Evolutionary conservation across 2,797 vertebrate species (phyloP).

Genomic region (Pseudochirops cupreus): DNA sequence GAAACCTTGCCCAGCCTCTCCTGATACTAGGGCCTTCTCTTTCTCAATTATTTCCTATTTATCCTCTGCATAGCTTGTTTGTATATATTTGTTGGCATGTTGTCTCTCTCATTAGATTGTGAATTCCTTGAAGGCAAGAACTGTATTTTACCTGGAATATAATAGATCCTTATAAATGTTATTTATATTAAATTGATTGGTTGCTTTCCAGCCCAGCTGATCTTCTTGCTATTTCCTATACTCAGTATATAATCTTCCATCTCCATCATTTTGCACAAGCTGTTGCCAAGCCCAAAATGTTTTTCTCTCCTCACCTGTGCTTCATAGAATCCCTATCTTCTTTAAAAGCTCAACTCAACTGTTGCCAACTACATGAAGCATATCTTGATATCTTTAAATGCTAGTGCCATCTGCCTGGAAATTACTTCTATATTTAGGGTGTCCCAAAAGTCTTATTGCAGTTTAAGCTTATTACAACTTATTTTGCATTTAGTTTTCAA

Average conservation of each 20-base stretch:
- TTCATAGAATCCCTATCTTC: not conserved
- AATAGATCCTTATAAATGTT: not conserved
- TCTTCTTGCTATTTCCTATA: not conserved
- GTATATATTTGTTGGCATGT: not conserved
- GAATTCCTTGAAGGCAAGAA: not conserved
- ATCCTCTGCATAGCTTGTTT: not conserved
- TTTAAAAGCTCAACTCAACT: not conserved
- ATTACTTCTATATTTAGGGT: not conserved
- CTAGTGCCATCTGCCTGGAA: not conserved
- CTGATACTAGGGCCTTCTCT: not conserved
- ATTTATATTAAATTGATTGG: not conserved
- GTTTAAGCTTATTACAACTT: not conserved
- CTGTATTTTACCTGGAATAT: not conserved
- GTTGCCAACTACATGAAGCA: not conserved
- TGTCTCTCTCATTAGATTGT: not conserved
- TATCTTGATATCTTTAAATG: not conserved
- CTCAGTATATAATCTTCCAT: not conserved
- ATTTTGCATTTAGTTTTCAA: not conserved
- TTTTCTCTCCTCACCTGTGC: not conserved
- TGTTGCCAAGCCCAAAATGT: not conserved
- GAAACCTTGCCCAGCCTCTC: not conserved
- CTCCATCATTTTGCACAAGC: not conserved
- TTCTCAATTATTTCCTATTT: not conserved
- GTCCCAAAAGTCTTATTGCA: not conserved
- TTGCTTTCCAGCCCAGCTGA: not conserved